Evolutionary conservation across 2,113 vertebrate species (phyloP).

Genomic region (Leiothrix lutea): DNA sequence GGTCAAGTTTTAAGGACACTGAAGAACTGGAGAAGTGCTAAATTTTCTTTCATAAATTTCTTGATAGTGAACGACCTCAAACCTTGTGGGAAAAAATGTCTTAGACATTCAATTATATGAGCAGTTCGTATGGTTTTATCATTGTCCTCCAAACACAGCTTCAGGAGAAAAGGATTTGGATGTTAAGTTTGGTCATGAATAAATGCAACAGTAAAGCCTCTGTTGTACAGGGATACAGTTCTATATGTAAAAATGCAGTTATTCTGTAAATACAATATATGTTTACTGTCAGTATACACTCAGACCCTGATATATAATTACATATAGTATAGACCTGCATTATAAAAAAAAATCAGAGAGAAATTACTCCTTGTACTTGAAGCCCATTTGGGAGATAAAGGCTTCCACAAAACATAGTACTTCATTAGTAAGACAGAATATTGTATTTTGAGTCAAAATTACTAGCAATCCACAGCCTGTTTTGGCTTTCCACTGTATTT

Average conservation of each 20-base stretch:
- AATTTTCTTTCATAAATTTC: not conserved
- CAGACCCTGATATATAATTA: not conserved
- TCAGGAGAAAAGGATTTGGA: not conserved
- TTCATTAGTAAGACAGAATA: not conserved
- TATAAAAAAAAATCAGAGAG: not conserved
- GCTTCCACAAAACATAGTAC: not conserved
- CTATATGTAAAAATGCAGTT: not conserved
- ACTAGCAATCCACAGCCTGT: not conserved
- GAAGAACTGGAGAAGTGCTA: not conserved
- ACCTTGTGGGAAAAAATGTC: not conserved
- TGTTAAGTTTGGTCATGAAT: not conserved
- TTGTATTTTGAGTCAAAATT: not conserved
- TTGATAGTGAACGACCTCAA: not conserved
- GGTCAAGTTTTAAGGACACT: not conserved
- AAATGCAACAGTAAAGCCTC: not conserved
- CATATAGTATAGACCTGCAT: not conserved
- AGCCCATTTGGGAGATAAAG: not conserved
- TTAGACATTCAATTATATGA: not conserved
- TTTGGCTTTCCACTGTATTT: not conserved
- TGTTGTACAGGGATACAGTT: not conserved
- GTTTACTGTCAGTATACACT: not conserved
- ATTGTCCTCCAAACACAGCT: not conserved
- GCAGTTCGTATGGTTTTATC: not conserved
- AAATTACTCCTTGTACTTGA: not conserved
- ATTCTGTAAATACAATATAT: not conserved